Percentiles rank a stretch among this genome's conserved stretches.
These are phyloP conservation scores for Psammodynastes pulverulentus DNA, from an alignment of 2,113 vertebrate genomes.

Conservation along the genomic window DNA sequence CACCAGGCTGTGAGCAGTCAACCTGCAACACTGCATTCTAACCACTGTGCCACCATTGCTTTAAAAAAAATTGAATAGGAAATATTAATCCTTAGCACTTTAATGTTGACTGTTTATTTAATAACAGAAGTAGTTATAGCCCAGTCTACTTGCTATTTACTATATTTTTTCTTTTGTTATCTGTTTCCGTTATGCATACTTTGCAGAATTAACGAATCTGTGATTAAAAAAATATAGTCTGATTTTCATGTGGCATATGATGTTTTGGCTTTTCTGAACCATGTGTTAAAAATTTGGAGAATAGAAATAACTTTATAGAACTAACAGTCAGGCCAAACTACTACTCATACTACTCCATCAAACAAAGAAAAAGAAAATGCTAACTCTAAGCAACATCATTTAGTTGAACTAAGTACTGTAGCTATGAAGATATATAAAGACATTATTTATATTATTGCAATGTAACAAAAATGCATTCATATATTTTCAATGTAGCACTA, in stretches of 20 bases:
- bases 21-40: neutral
- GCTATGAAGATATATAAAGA: neutral
- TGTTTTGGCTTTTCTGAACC: neutral
- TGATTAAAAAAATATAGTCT: neutral
- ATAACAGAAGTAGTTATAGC: neutral
- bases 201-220: neutral
- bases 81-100: neutral
- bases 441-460: neutral
- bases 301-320: neutral
- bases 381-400: neutral
- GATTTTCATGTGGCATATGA: neutral
- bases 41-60: neutral
- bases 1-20: neutral
- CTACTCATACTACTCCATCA: neutral
- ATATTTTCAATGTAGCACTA: neutral
- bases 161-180: neutral
- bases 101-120: neutral
- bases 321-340: neutral
- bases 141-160: neutral
- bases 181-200: neutral
- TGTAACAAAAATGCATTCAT: neutral
- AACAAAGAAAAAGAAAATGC: neutral
- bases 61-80: neutral
- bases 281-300: neutral
- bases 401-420: neutral